These are phyloP conservation scores for Clistopyga incitator DNA, from an alignment of 2,888 invertebrate genomes.

Conservation along the genomic window DNA sequence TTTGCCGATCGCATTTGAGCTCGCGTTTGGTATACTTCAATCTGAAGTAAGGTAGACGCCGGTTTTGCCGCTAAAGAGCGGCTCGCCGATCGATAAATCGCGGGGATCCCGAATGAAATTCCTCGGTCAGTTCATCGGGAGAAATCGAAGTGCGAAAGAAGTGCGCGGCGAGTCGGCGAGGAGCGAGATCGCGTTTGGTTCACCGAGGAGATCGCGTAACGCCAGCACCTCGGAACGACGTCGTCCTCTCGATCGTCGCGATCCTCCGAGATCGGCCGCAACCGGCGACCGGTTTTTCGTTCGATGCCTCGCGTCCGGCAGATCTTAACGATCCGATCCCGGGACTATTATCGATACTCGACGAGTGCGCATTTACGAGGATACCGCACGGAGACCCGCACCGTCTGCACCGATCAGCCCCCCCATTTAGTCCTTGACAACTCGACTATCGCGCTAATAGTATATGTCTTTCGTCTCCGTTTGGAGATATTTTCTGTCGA, in stretches of 20 bases:
- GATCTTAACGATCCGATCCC: constrained; percentile 69
- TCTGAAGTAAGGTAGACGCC: constrained; percentile 3
- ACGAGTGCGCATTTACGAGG: constrained; percentile 65
- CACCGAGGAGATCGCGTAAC: constrained; percentile 32
- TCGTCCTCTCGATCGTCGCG: constrained; percentile 53
- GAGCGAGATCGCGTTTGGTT: constrained; percentile 24
- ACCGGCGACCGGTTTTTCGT: constrained; percentile 68
- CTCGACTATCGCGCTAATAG: constrained; percentile 26
- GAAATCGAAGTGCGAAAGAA: constrained; percentile 34
- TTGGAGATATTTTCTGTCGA: neutral
- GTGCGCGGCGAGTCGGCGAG: constrained; percentile 1
- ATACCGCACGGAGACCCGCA: constrained; percentile 26
- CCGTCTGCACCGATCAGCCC: neutral
- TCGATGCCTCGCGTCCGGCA: constrained; percentile 27
- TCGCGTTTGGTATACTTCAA: constrained; percentile 32
- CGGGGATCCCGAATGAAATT: constrained; percentile 37
- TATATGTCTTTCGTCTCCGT: constrained; percentile 2
- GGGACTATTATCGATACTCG: constrained; percentile 70
- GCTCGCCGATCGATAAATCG: constrained; percentile 40
- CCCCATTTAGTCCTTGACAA: constrained; percentile 26
- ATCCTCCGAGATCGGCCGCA: constrained; percentile 55
- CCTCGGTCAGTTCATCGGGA: constrained; percentile 27
- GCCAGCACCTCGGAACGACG: constrained; percentile 47
- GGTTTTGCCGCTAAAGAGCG: constrained; percentile 23
- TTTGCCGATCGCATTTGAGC: constrained; percentile 37